Evolutionary conservation across 37 sponge, comb jelly and placozoan species (phyloP), one percentile per base, ranked within the genome.

Genomic region (Theonella swinhoei): DNA sequence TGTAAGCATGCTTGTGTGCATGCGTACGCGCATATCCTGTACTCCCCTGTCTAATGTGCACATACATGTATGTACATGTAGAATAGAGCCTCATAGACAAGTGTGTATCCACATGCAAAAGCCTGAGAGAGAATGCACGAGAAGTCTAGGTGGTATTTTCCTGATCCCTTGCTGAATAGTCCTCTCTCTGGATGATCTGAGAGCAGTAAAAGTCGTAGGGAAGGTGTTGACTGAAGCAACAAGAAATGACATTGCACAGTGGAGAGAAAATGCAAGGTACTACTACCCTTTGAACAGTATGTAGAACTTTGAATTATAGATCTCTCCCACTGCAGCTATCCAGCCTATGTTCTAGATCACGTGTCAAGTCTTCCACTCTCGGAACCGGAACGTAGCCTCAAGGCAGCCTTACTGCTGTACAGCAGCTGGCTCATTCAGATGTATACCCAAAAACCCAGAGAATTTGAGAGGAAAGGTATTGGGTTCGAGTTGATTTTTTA

Each of bases 331-430:
- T 47, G 54, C 68, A 88, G 90, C 22, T 85, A 85, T 60, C 86
- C 90, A 4, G 77, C 67, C 67, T 90, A 80, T 75, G 70, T 85
- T 59, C 76, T 90, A 26, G 34, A 59, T n/a, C 90, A 75, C 40
- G 34, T 90, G 2, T 33, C 70, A 42, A 24, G 1, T 25, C 80
- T 86, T 17, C 80, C 87, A 17, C 20, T n/a, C 28, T 40, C 33
- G 35, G 80, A 79, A 30, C 80, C 87, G 61, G 68, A 79, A 24
- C 35, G 74, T 23, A 72, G 74, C 28, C 36, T 79, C 36, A 80
- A 72, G 73, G 72, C 82, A 33, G 34, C 59, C 39, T 62, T 82
- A 2, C 54, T 91, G 64, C 78, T 86, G 60, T 85, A 86, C 38
- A 19, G 37, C 29, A 28, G 67, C 2, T 78, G 62, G 34, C 79